These are phyloP conservation scores for Typhlichthys subterraneus DNA, from an alignment of 2,797 vertebrate genomes.

Conservation along the genomic window DNA sequence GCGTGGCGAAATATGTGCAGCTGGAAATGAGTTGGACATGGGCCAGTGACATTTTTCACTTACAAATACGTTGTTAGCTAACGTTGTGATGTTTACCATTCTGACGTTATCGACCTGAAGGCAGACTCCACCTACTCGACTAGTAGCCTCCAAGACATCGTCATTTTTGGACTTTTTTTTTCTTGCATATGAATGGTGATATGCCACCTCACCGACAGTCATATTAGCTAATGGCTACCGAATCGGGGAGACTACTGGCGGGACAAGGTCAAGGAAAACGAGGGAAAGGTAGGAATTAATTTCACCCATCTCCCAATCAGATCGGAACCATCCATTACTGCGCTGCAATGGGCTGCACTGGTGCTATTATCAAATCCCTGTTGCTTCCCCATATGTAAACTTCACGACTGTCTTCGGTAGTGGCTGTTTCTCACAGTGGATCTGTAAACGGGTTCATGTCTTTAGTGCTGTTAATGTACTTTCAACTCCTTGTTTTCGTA, in stretches of 20 bases:
- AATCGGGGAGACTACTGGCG: constrained; percentile 86
- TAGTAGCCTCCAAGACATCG: constrained; percentile 70
- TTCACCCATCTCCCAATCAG: constrained; percentile 80
- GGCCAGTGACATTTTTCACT: constrained; percentile 50
- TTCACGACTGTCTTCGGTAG: constrained; percentile 76
- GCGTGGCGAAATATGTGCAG: constrained; percentile 63
- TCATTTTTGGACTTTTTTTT: constrained; percentile 80
- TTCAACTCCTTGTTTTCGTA: constrained; percentile 67
- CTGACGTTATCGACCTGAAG: constrained; percentile 57
- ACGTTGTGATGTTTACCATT: constrained; percentile 38
- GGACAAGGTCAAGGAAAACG: constrained; percentile 84
- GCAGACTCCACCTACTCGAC: constrained; percentile 64
- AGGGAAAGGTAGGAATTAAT: constrained; percentile 84
- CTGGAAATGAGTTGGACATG: constrained; percentile 70
- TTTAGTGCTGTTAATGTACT: constrained; percentile 72
- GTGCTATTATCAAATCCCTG: constrained; percentile 71
- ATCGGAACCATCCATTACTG: constrained; percentile 78
- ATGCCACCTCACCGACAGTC: constrained; percentile 83
- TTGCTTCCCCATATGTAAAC: constrained; percentile 70
- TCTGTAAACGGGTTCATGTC: constrained; percentile 68
- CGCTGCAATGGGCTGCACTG: constrained; percentile 77
- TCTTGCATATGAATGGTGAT: constrained; percentile 82
- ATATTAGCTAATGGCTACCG: constrained; percentile 86
- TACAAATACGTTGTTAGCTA: constrained; percentile 33
- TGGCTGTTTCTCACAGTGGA: constrained; percentile 71